phyloP scores from a whole-genome alignment of 2,113 vertebrate genomes.

The Ascaphus truei region DNA sequence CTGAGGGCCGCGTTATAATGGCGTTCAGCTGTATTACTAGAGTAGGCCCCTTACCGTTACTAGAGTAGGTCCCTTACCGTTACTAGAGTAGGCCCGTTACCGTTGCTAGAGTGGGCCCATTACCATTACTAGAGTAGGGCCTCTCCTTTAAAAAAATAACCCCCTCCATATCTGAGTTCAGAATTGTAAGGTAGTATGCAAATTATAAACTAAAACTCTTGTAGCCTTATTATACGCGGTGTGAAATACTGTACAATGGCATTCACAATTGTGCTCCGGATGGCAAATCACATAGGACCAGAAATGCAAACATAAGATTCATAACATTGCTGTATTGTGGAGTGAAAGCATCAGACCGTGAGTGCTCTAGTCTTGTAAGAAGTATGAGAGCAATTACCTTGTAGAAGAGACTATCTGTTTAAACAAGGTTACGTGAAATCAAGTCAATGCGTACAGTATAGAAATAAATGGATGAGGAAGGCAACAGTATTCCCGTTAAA shows the following conservation, averaged over 20 bases:
- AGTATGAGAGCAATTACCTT: background rate
- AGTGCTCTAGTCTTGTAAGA: constrained; percentile 19
- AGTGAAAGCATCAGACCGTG: background rate
- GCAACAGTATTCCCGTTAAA: constrained; percentile 29
- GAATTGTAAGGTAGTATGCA: background rate
- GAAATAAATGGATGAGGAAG: constrained; percentile 7
- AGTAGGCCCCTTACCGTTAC: no score
- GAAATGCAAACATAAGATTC: background rate
- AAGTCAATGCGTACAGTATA: background rate
- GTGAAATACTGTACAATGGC: background rate
- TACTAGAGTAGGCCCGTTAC: no score
- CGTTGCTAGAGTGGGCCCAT: no score
- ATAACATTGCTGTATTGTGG: background rate
- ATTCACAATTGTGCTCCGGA: background rate
- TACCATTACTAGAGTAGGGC: no score
- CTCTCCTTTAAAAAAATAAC: no score
- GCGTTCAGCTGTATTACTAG: no score
- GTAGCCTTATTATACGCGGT: background rate
- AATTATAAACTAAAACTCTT: background rate
- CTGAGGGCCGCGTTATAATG: no score
- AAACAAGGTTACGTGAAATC: constrained; percentile 8
- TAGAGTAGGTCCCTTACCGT: no score
- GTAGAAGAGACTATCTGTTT: background rate
- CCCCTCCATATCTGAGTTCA: background rate
- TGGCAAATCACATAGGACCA: constrained; percentile 4